These are phyloP conservation scores for Dipodomys merriami DNA, from an alignment of 2,113 vertebrate species.

Conservation along the genomic window DNA sequence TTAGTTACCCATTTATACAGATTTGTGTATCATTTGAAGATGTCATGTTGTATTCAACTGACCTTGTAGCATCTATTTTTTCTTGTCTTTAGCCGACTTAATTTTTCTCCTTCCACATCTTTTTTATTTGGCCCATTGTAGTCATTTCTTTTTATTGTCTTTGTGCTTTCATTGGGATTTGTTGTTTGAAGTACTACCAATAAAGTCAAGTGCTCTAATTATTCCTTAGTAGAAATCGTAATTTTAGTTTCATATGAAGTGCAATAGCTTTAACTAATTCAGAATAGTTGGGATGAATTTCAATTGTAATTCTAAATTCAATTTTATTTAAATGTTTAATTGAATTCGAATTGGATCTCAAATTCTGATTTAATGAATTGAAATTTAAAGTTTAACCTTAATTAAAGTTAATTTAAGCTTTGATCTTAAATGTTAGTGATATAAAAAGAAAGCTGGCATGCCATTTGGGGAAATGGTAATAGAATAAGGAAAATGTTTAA, in stretches of 20 bases:
- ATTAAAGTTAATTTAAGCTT: slow-evolving; percentile 71
- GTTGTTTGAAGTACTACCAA: slow-evolving; percentile 36
- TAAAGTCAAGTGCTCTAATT: background rate
- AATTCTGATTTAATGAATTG: slow-evolving; percentile 66
- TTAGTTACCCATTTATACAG: background rate
- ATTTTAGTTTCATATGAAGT: slow-evolving; percentile 34
- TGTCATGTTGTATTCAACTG: background rate
- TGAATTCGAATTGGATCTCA: slow-evolving; percentile 67
- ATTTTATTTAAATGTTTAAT: slow-evolving; percentile 69
- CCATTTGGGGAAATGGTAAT: slow-evolving; percentile 66
- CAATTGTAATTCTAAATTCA: slow-evolving; percentile 60
- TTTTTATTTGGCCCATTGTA: background rate
- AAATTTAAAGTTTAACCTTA: slow-evolving; percentile 68
- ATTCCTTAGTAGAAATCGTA: slow-evolving; percentile 15
- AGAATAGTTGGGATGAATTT: slow-evolving; percentile 56
- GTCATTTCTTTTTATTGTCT: slow-evolving; percentile 13
- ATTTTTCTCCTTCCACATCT: background rate
- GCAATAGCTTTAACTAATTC: slow-evolving; percentile 30
- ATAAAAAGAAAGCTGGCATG: slow-evolving; percentile 60
- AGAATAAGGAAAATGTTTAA: slow-evolving; percentile 49
- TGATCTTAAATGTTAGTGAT: slow-evolving; percentile 64
- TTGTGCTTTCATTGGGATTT: background rate
- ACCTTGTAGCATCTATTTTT: background rate
- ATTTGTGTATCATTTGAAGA: background rate
- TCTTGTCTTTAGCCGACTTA: background rate